These are phyloP conservation scores for Cotesia congregata DNA, from an alignment of 2,888 invertebrate genomes.

Conservation along the genomic window DNA sequence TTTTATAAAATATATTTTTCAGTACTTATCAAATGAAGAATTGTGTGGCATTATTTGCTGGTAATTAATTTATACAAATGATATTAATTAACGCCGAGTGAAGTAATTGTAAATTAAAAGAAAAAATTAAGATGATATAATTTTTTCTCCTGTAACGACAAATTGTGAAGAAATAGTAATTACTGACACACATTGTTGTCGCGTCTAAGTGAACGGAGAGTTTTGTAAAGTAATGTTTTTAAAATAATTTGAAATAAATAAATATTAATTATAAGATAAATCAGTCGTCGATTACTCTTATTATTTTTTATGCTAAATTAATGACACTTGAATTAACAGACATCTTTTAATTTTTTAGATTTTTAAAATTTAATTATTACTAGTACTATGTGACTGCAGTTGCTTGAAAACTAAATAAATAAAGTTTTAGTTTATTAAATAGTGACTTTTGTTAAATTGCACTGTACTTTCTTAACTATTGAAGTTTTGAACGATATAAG, in stretches of 20 bases:
- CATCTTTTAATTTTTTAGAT: not conserved
- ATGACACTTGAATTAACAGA: not conserved
- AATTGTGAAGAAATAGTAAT: not conserved
- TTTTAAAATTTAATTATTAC: no score
- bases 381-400: no score
- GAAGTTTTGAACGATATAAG: no score
- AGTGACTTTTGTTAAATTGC: no score
- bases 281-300: not conserved
- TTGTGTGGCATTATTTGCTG: conserved; percentile 4
- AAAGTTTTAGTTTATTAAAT: no score
- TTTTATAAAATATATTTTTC: not conserved
- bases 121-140: not conserved
- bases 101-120: not conserved
- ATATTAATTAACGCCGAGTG: conserved; percentile 6
- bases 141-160: not conserved
- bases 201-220: conserved; percentile 30
- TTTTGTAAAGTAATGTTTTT: conserved; percentile 40
- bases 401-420: no score
- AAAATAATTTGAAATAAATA: conserved; percentile 22
- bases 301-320: not conserved
- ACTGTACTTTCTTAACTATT: no score
- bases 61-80: conserved; percentile 2
- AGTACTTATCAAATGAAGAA: conserved; percentile 12
- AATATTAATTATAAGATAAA: conserved; percentile 37
- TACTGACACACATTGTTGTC: conserved; percentile 34